Percentiles rank a stretch among this genome's conserved stretches.
phyloP scores from a whole-genome alignment of 2,888 invertebrate genomes.

The Dendrolimus pini region DNA sequence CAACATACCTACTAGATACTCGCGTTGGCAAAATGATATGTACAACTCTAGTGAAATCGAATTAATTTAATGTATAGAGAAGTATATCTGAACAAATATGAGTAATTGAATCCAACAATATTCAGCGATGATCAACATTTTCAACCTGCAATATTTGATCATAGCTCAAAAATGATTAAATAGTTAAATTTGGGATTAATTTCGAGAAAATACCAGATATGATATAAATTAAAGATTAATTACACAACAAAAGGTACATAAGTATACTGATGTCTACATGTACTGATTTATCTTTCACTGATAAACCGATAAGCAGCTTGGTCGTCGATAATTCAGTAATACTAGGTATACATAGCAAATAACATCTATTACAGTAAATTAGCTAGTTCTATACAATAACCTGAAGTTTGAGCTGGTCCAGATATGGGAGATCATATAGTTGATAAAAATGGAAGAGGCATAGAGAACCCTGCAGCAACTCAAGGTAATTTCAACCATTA shows the following conservation, averaged over 20 bases:
- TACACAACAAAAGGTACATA: slow-evolving; percentile 15
- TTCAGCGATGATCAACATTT: too few relatives aligned
- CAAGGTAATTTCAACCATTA: slow-evolving; percentile 30
- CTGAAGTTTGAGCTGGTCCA: too few relatives aligned
- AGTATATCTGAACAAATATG: too few relatives aligned
- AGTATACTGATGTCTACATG: slow-evolving; percentile 20
- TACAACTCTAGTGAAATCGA: too few relatives aligned
- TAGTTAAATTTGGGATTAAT: too few relatives aligned
- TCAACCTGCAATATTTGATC: too few relatives aligned
- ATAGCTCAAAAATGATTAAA: too few relatives aligned
- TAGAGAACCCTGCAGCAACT: slow-evolving; percentile 45
- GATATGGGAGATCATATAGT: slow-evolving; percentile 20
- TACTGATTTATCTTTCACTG: slow-evolving; percentile 35
- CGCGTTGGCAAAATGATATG: too few relatives aligned
- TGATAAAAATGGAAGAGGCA: slow-evolving; percentile 21
- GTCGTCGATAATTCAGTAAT: slow-evolving; percentile 39
- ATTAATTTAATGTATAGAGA: too few relatives aligned
- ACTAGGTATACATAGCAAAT: slow-evolving; percentile 38
- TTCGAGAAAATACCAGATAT: too few relatives aligned
- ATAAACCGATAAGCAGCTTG: slow-evolving; percentile 38
- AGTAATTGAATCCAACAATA: too few relatives aligned
- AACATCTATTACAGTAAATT: slow-evolving; percentile 24
- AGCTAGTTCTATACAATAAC: slow-evolving; percentile 2
- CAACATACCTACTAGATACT: too few relatives aligned
- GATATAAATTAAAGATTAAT: slow-evolving; percentile 5